phyloP scores from a whole-genome alignment of 2,888 invertebrate genomes.

The Halictus ligatus region DNA sequence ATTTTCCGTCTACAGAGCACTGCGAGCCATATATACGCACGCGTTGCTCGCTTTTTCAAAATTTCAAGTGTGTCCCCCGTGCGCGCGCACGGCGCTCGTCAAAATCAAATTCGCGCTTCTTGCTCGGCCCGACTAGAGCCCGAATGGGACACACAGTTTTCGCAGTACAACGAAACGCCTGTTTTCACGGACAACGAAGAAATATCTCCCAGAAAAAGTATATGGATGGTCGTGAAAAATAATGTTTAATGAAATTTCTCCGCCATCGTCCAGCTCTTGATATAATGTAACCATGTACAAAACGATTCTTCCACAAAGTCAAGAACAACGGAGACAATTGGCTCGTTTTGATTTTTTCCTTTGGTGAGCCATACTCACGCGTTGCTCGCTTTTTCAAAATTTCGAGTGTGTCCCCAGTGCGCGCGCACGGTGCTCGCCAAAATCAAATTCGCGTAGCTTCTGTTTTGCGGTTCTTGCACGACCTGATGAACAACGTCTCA shows the following conservation, averaged over 20 bases:
- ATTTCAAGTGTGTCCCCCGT: slow-evolving; percentile 24
- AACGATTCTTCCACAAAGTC: too few relatives aligned
- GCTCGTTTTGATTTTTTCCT: too few relatives aligned
- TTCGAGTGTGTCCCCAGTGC: slow-evolving; percentile 5
- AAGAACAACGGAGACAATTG: too few relatives aligned
- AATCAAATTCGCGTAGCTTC: background rate
- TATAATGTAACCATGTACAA: too few relatives aligned
- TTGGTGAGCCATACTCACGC: background rate
- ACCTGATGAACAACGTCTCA: background rate
- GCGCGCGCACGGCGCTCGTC: background rate
- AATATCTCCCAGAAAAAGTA: too few relatives aligned
- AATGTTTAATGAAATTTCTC: too few relatives aligned
- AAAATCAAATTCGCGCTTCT: background rate
- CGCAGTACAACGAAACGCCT: too few relatives aligned
- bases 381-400: slow-evolving; percentile 50
- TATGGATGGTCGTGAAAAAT: too few relatives aligned
- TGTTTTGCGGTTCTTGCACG: background rate
- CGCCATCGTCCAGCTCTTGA: too few relatives aligned
- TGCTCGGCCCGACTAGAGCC: background rate
- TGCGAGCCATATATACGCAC: slow-evolving; percentile 16
- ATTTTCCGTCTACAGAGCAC: slow-evolving; percentile 66
- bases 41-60: slow-evolving; percentile 49
- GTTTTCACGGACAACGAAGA: too few relatives aligned
- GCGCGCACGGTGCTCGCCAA: background rate
- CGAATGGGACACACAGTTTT: background rate